Conservation (phyloP, 1,140 invertebrate species). For the Tetragnatha versicolor region DNA sequence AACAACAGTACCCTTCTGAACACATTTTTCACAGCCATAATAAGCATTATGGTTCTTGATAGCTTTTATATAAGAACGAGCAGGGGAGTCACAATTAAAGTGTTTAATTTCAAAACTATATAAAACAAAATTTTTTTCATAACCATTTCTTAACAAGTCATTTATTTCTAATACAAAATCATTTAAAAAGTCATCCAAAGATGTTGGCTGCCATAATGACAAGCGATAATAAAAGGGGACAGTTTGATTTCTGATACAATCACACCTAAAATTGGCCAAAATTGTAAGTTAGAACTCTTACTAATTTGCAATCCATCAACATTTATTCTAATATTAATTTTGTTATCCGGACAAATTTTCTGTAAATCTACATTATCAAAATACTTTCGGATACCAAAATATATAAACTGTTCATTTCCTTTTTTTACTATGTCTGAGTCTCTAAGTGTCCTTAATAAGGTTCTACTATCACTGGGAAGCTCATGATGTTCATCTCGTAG, state of each 20-base stretch:
- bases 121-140: background rate
- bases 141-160: background rate
- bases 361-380: no score
- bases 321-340: no score
- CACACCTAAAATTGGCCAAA: no score
- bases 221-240: background rate
- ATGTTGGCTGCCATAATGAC: background rate
- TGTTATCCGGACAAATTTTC: no score
- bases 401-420: no score
- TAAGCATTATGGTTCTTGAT: background rate
- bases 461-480: no score
- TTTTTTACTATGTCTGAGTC: no score
- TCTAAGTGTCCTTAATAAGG: no score
- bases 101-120: background rate
- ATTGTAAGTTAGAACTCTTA: no score
- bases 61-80: background rate
- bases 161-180: background rate
- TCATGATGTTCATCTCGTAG: no score
- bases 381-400: no score
- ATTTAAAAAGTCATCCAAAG: background rate
- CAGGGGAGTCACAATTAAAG: background rate
- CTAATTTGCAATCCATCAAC: no score
- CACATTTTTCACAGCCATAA: background rate
- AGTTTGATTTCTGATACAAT: background rate
- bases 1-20: background rate